Evolutionary conservation across 2,113 vertebrate genomes (phyloP).

Genomic region (Psilopogon haemacephalus): DNA sequence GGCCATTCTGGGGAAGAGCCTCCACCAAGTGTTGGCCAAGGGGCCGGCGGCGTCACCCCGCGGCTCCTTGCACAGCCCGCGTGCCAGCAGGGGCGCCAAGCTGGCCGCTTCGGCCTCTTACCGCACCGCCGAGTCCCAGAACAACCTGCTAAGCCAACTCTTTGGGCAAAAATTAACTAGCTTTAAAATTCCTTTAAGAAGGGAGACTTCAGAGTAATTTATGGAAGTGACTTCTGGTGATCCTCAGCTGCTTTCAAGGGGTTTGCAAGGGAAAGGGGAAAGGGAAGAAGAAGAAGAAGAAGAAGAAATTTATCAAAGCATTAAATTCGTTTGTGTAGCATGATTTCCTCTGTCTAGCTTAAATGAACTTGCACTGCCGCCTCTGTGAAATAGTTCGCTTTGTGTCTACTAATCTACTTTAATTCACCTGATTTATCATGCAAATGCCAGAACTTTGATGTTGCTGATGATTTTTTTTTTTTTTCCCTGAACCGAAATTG

Average conservation of each 20-base stretch:
- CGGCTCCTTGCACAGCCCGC: constrained; percentile 78
- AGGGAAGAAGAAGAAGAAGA: neutral
- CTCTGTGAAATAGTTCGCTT: constrained; percentile 83
- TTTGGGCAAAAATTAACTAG: constrained; percentile 97
- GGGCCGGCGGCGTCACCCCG: constrained; percentile 75
- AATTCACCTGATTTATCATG: constrained; percentile 81
- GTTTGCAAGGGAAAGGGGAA: constrained; percentile 45
- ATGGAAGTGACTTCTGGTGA: constrained; percentile 74
- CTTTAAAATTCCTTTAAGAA: constrained; percentile 98
- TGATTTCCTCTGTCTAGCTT: constrained; percentile 77
- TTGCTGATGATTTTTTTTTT: constrained; percentile 79
- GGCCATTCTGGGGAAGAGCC: constrained; percentile 75
- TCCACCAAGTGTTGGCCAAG: constrained; percentile 81
- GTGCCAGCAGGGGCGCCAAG: constrained; percentile 76
- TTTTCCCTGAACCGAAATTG: constrained; percentile 74
- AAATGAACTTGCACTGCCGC: constrained; percentile 88
- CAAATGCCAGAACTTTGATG: constrained; percentile 81
- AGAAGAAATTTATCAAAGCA: constrained; percentile 64
- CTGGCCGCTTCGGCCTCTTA: constrained; percentile 76
- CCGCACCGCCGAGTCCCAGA: constrained; percentile 93
- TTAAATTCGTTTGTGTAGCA: constrained; percentile 75
- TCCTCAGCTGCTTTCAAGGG: constrained; percentile 72
- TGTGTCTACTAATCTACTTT: constrained; percentile 83
- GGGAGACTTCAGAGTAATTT: constrained; percentile 89
- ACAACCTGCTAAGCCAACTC: constrained; percentile 93